These are phyloP conservation scores for Panthera tigris DNA, from an alignment of 2,113 vertebrate species.

Conservation along the genomic window DNA sequence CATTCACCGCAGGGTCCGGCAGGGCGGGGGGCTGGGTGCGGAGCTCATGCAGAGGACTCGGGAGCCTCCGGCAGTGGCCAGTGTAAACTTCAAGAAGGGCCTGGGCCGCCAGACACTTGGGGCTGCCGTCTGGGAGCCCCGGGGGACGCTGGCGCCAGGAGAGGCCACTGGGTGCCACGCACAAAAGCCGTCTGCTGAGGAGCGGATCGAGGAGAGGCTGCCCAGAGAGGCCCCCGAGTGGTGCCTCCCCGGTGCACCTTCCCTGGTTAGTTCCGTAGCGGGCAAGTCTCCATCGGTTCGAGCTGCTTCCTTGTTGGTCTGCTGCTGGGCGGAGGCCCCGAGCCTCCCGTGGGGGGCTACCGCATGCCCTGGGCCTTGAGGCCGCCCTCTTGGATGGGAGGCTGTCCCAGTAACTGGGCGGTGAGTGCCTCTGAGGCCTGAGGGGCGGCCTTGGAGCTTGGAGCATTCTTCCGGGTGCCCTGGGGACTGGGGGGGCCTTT, in stretches of 20 bases:
- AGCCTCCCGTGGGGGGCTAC: constrained; percentile 76
- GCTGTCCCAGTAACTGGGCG: constrained; percentile 53
- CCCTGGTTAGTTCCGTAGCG: background rate
- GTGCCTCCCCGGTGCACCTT: background rate
- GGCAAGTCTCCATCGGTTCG: constrained; percentile 20
- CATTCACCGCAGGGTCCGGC: background rate
- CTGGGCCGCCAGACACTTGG: background rate
- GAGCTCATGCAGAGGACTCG: constrained; percentile 52
- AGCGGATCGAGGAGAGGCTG: background rate
- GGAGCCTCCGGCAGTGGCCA: constrained; percentile 55
- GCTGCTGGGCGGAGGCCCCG: constrained; percentile 59
- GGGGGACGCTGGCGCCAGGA: background rate
- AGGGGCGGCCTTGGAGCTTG: constrained; percentile 88
- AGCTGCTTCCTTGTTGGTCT: constrained; percentile 73
- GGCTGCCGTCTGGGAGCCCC: constrained; percentile 11
- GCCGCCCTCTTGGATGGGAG: constrained; percentile 36
- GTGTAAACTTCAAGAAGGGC: constrained; percentile 74
- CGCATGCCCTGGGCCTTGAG: constrained; percentile 78
- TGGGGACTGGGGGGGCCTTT: constrained; percentile 91
- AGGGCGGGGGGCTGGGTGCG: background rate
- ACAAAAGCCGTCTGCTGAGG: background rate
- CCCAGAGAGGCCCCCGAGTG: background rate
- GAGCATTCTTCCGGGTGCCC: constrained; percentile 84
- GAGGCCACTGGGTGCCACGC: background rate
- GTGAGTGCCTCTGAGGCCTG: constrained; percentile 84